Evolutionary conservation across 2,888 invertebrate species (phyloP), one percentile per base, ranked within the genome.

Genomic region (Polia nebulosa): DNA sequence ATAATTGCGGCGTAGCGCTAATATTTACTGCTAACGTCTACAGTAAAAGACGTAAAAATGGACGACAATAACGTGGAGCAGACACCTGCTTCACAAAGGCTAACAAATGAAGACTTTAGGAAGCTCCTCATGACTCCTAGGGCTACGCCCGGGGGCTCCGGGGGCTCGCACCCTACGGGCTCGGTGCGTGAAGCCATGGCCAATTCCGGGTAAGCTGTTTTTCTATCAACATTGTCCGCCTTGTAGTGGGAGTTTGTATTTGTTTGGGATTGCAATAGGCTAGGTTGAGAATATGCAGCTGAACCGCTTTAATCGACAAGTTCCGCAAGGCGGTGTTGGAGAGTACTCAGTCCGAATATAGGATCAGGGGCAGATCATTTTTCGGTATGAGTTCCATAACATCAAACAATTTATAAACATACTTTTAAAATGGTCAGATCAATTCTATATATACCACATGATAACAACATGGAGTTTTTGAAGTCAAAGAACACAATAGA

Each of bases 81-180:
- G 81, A 96, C 96, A 64, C 97, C 97, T 51, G 96, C 96, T 76
- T 98, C 98, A 0, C 97, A 97, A 87, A 96, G 98, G 81, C 96
- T 99, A 63, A 99, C 99, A 11, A 99, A 99, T 96, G 99, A 99
- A 90, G 99, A 99, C 94, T 99, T 99, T 89, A 97, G 99, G 64
- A 99, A 99, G 90, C 95, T 99, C 60, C 94, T 99, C 81, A 99
- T 99, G 98, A 99, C 99, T 0, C 99, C 99, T 0, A 96, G 99
- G 73, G 97, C 97, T 8, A 97, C 98, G 0, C 97, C 97, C 15
- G 77, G 77, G 5, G 75, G 75, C 1, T 56, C 96, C 91, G 82
- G 94, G 85, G 81, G 93, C 83, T 81, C 96, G 88, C 96, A 95
- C 71, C 94, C 94, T 5, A 89, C 91, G 0, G 97, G 97, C 6